These are phyloP conservation scores for Notarius lentiginosus DNA, from an alignment of 2,113 vertebrate species.

Conservation along the genomic window DNA sequence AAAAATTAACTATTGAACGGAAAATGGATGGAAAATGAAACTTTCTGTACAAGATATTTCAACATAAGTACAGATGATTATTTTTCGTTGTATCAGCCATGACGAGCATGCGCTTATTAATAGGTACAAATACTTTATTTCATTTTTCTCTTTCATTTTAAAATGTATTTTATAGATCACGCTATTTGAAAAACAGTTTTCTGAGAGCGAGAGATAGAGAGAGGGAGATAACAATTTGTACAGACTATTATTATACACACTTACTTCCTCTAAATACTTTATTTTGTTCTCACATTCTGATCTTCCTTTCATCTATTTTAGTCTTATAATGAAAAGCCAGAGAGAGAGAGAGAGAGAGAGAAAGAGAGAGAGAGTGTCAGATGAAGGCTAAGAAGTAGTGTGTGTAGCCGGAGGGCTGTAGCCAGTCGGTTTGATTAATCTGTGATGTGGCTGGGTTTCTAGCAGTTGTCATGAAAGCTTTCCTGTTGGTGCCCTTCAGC, in stretches of 20 bases:
- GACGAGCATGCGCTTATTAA: not conserved
- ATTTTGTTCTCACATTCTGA: not conserved
- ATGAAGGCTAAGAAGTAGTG: constrained; percentile 44
- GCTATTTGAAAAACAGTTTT: not conserved
- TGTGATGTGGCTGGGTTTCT: constrained; percentile 52
- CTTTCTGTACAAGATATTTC: not conserved
- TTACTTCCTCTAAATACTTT: not conserved
- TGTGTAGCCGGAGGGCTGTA: constrained; percentile 50
- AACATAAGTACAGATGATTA: not conserved
- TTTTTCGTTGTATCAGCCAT: not conserved
- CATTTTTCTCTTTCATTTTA: not conserved
- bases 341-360: not conserved
- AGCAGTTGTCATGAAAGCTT: constrained; percentile 67
- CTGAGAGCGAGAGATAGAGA: not conserved
- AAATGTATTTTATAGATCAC: too few relatives aligned
- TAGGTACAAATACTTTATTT: not conserved
- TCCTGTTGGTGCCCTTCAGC: constrained; percentile 60
- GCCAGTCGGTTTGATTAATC: constrained; percentile 58
- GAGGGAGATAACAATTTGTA: not conserved
- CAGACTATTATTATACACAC: not conserved
- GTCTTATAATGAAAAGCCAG: not conserved
- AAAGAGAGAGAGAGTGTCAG: constrained; percentile 9
- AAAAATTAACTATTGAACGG: not conserved
- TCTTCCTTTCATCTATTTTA: not conserved
- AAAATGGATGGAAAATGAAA: not conserved